Percentiles rank a stretch among this genome's conserved stretches.
phyloP scores from a whole-genome alignment of 2,797 vertebrate genomes.

The Heteromormyrus szaboi region DNA sequence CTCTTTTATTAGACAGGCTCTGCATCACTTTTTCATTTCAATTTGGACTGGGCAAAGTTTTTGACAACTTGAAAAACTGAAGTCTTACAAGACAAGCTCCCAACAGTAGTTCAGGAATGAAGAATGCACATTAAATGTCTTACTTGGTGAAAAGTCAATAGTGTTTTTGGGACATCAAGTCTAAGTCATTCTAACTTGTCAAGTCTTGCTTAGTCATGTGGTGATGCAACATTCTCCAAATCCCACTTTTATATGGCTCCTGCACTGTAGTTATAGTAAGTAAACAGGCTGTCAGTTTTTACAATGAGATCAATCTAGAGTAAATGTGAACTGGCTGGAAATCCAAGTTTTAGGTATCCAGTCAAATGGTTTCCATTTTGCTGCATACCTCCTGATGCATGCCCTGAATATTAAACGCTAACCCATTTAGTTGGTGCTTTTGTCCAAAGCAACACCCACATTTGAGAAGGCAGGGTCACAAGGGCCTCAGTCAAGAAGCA shows the following conservation, averaged over 20 bases:
- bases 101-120: neutral
- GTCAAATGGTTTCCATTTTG: neutral
- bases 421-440: neutral
- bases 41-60: neutral
- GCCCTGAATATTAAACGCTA: neutral
- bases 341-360: neutral
- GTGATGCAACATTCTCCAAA: neutral
- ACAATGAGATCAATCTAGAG: neutral
- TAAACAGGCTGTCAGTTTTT: neutral
- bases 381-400: neutral
- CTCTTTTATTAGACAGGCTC: neutral
- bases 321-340: constrained; percentile 6
- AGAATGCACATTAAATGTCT: neutral
- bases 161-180: neutral
- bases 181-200: neutral
- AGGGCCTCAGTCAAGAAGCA: neutral
- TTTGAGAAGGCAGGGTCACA: neutral
- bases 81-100: neutral
- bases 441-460: neutral
- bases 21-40: neutral
- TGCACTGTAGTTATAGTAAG: neutral
- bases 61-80: neutral
- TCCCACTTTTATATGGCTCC: neutral
- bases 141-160: neutral
- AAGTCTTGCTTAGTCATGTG: neutral